Evolutionary conservation across 2,113 vertebrate species (phyloP).

Genomic region (Hypomesus transpacificus): DNA sequence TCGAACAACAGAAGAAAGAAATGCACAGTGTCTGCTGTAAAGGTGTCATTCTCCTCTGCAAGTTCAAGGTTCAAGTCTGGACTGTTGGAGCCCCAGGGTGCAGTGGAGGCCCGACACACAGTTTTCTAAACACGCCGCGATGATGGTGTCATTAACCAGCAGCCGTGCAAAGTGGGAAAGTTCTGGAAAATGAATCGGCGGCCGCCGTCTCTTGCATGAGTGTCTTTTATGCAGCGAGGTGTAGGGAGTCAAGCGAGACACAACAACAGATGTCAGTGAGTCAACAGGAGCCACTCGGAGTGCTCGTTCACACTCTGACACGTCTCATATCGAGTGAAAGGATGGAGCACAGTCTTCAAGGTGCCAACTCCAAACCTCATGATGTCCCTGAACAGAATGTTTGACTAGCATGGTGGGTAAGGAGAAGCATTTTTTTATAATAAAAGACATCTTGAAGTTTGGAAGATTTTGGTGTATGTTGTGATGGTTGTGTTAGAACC

Average conservation of each 20-base stretch:
- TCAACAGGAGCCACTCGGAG: slow-evolving; percentile 57
- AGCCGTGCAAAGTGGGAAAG: slow-evolving; percentile 39
- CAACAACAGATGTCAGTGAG: slow-evolving; percentile 65
- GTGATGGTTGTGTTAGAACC: background rate
- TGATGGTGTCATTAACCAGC: slow-evolving; percentile 42
- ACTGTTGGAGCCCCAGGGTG: no score
- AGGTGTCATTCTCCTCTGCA: no score
- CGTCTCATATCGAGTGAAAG: slow-evolving; percentile 2
- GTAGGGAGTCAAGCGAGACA: slow-evolving; percentile 32
- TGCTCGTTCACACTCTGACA: slow-evolving; percentile 46
- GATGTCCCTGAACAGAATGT: slow-evolving; percentile 22
- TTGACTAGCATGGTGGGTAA: slow-evolving; percentile 19
- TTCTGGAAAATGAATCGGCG: slow-evolving; percentile 49
- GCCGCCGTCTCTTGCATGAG: slow-evolving; percentile 10
- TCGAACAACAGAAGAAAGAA: no score
- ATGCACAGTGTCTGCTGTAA: no score
- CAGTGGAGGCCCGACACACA: no score
- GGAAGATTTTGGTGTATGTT: slow-evolving; percentile 30
- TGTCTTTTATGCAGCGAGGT: slow-evolving; percentile 13
- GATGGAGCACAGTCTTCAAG: slow-evolving; percentile 16
- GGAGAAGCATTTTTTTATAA: slow-evolving; percentile 21
- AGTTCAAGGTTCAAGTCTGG: no score
- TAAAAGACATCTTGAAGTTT: no score
- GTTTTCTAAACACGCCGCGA: background rate
- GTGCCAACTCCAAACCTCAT: slow-evolving; percentile 19